Conservation (phyloP, 2,113 vertebrate genomes). For the Castor canadensis region DNA sequence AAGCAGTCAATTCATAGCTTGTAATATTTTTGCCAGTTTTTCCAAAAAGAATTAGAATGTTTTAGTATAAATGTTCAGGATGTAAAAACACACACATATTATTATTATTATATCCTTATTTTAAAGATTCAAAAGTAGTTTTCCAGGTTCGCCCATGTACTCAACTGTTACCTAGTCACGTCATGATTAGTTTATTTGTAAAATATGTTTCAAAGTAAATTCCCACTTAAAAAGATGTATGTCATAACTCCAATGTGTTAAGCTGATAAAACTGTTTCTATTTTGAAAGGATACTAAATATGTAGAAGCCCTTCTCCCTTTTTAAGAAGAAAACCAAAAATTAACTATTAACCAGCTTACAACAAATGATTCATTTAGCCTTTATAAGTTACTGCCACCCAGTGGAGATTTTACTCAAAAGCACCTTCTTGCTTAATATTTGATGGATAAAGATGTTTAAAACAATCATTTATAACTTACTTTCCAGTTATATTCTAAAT, state of each 20-base stretch:
- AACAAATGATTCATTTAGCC: background rate
- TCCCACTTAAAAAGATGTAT: background rate
- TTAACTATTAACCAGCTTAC: background rate
- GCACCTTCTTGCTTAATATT: background rate
- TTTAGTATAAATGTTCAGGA: background rate
- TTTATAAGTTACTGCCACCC: conserved; percentile 58
- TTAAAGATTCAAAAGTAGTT: background rate
- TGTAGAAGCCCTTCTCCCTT: background rate
- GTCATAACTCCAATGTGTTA: conserved; percentile 24
- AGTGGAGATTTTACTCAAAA: conserved; percentile 41
- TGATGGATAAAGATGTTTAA: background rate
- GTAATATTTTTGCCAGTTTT: background rate
- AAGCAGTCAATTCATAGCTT: background rate
- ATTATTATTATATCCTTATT: background rate
- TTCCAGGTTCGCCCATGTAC: background rate
- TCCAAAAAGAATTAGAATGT: background rate
- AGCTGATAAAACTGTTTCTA: background rate
- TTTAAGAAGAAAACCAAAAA: background rate
- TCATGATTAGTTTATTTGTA: conserved; percentile 4
- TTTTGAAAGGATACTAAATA: conserved; percentile 18
- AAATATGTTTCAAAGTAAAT: conserved; percentile 35
- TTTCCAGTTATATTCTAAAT: background rate
- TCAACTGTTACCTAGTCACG: background rate
- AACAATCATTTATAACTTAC: background rate
- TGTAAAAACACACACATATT: background rate